phyloP scores from a whole-genome alignment of 2,888 invertebrate genomes.

The Geotrupes spiniger region DNA sequence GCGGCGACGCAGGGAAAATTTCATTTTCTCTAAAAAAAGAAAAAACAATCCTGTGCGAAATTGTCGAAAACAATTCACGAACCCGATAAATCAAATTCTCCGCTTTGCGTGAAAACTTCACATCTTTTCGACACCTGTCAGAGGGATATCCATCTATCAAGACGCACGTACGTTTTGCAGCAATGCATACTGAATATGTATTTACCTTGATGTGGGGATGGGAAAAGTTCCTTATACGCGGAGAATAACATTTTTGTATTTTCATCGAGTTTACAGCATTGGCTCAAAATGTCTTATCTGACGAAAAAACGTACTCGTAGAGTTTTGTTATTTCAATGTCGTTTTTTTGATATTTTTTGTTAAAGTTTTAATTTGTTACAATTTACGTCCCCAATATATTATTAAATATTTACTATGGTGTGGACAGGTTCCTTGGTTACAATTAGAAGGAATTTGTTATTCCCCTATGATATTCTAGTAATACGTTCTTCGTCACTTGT shows the following conservation, averaged over 20 bases:
- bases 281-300: too few species aligned
- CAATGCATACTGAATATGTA: conserved; percentile 6
- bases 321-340: too few species aligned
- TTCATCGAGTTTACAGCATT: background rate
- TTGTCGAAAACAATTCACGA: conserved; percentile 26
- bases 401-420: too few species aligned
- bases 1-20: conserved; percentile 12
- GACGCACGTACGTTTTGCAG: conserved; percentile 1
- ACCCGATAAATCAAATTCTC: conserved; percentile 30
- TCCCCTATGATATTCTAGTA: too few species aligned
- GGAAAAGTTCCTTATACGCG: background rate
- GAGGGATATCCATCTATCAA: conserved; percentile 25
- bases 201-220: conserved; percentile 11
- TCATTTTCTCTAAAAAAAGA: conserved; percentile 9
- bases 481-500: too few species aligned
- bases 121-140: conserved; percentile 32
- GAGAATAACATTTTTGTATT: conserved; percentile 2
- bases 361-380: too few species aligned
- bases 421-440: too few species aligned
- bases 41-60: conserved; percentile 22
- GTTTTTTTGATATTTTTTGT: too few species aligned
- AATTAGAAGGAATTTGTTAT: too few species aligned
- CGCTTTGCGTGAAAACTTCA: conserved; percentile 27
- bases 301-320: too few species aligned
- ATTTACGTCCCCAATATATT: too few species aligned